phyloP scores from a whole-genome alignment of 1,140 invertebrate genomes.

The Diprion similis region DNA sequence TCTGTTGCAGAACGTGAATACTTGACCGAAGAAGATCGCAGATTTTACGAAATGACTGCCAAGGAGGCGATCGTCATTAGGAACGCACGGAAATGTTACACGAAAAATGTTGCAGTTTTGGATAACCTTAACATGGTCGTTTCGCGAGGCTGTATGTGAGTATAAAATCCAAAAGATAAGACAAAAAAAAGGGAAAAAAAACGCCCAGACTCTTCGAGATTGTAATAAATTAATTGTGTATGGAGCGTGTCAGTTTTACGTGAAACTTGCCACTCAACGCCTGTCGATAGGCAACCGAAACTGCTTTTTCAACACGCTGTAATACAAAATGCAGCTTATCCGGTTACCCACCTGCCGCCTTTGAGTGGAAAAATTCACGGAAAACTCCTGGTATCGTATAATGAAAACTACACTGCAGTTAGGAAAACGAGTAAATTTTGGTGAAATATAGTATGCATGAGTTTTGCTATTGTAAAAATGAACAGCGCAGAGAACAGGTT shows the following conservation, averaged over 20 bases:
- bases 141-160: slow-evolving; percentile 71
- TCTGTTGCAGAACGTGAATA: slow-evolving; percentile 26
- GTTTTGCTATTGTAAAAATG: too few relatives aligned
- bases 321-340: not conserved
- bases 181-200: slow-evolving; percentile 5
- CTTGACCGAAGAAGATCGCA: slow-evolving; percentile 11
- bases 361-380: too few relatives aligned
- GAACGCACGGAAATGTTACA: slow-evolving; percentile 67
- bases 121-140: slow-evolving; percentile 69
- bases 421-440: too few relatives aligned
- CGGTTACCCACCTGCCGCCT: too few relatives aligned
- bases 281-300: too few relatives aligned
- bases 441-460: too few relatives aligned
- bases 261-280: too few relatives aligned
- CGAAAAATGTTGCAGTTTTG: slow-evolving; percentile 62
- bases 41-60: slow-evolving; percentile 25
- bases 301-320: not conserved
- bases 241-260: not conserved
- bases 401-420: too few relatives aligned
- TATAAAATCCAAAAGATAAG: slow-evolving; percentile 24
- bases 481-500: too few relatives aligned
- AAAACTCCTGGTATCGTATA: too few relatives aligned
- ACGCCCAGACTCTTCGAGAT: not conserved
- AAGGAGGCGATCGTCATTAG: slow-evolving; percentile 64
- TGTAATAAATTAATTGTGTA: slow-evolving; percentile 2